phyloP scores from a whole-genome alignment of 64 coral and sea anemone genomes.

The Cladopsammia gracilis region DNA sequence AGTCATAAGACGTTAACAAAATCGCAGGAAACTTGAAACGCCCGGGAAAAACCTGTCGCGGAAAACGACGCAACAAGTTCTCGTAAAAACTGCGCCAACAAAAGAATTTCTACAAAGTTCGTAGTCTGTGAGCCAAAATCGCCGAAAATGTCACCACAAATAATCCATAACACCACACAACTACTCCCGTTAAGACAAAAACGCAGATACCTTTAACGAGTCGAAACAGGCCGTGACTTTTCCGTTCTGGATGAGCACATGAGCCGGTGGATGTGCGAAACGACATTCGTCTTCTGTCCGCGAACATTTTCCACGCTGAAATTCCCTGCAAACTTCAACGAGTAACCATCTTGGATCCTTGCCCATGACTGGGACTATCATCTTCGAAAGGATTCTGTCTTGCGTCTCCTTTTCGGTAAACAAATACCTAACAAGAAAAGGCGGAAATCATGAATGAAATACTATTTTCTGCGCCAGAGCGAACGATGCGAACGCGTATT shows the following conservation, averaged over 20 bases:
- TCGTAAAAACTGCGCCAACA: constrained; percentile 32
- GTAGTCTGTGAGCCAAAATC: constrained; percentile 26
- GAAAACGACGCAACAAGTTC: constrained; percentile 80
- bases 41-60: constrained; percentile 25
- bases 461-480: constrained; percentile 31
- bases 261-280: constrained; percentile 97
- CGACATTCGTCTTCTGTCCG: constrained; percentile 96
- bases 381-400: constrained; percentile 72
- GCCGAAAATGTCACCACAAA: constrained; percentile 38
- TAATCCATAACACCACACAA: constrained; percentile 31
- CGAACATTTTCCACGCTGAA: constrained; percentile 99
- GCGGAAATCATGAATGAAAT: constrained; percentile 71
- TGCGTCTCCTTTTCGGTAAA: constrained; percentile 44
- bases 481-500: constrained; percentile 29
- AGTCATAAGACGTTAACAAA: constrained; percentile 1
- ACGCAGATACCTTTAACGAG: constrained; percentile 93
- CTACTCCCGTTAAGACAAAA: constrained; percentile 9
- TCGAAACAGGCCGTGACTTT: constrained; percentile 99
- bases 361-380: constrained; percentile 96
- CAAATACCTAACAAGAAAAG: constrained; percentile 45
- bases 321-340: constrained; percentile 99
- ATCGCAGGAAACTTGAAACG: not conserved
- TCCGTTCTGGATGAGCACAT: constrained; percentile 96
- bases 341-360: constrained; percentile 99
- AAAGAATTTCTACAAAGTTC: constrained; percentile 39